phyloP scores from a whole-genome alignment of 2,888 invertebrate species.

The Lymantria dispar region DNA sequence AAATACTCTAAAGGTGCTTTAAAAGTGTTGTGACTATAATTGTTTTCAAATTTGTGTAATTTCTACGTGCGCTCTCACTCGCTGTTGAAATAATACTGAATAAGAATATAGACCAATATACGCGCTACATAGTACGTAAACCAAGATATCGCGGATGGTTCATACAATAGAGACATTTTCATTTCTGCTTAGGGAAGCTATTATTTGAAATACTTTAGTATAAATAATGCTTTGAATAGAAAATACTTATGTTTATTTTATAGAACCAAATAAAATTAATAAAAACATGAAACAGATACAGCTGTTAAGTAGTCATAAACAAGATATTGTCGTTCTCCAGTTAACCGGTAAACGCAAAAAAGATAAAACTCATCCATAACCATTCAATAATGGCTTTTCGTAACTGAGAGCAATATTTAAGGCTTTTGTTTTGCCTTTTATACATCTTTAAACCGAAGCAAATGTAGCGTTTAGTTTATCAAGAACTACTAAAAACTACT shows the following conservation, averaged over 20 bases:
- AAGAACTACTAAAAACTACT: too few relatives aligned
- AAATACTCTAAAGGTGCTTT: constrained; percentile 10
- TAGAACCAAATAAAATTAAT: constrained; percentile 33
- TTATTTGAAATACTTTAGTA: not conserved
- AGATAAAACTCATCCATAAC: constrained; percentile 42
- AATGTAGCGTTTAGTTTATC: too few relatives aligned
- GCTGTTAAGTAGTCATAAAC: constrained; percentile 49
- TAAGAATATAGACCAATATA: constrained; percentile 29
- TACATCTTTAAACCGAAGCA: too few relatives aligned
- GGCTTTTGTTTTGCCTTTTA: too few relatives aligned
- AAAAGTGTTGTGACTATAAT: constrained; percentile 13
- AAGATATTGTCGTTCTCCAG: constrained; percentile 52
- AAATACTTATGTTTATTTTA: not conserved
- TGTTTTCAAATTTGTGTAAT: constrained; percentile 5
- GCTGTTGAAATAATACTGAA: constrained; percentile 63
- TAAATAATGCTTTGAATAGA: constrained; percentile 14
- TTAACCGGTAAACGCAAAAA: constrained; percentile 41
- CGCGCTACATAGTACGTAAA: constrained; percentile 24
- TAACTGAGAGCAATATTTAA: too few relatives aligned
- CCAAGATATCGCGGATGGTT: constrained; percentile 27
- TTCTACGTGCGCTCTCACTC: constrained; percentile 49
- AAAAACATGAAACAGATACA: constrained; percentile 50
- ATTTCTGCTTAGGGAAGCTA: constrained; percentile 33
- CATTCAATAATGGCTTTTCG: constrained; percentile 37
- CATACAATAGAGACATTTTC: constrained; percentile 32